These are phyloP conservation scores for Tenthredo scrophulariae DNA, from an alignment of 2,888 invertebrate species.

Conservation along the genomic window DNA sequence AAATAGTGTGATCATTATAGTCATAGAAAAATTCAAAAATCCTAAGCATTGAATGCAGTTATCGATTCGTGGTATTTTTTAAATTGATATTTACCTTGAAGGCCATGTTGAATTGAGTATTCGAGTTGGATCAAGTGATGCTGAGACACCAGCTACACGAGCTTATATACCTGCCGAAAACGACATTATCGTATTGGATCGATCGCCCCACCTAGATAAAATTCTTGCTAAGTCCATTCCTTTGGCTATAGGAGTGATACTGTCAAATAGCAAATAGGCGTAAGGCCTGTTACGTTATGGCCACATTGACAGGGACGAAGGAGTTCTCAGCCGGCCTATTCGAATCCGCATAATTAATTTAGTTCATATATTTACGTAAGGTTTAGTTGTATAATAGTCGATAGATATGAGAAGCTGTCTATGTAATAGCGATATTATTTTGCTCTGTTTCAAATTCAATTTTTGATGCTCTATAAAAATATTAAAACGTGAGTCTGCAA, in stretches of 20 bases:
- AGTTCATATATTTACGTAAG: constrained; percentile 34
- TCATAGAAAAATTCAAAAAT: too few relatives aligned
- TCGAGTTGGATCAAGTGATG: constrained; percentile 53
- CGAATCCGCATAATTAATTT: constrained; percentile 47
- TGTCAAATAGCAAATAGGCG: constrained; percentile 10
- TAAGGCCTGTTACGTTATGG: constrained; percentile 34
- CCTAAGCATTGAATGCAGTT: too few relatives aligned
- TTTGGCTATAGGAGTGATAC: neutral
- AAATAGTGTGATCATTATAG: too few relatives aligned
- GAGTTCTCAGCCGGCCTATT: constrained; percentile 1
- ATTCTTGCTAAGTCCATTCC: constrained; percentile 16
- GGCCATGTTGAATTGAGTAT: constrained; percentile 51
- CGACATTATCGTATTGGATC: neutral
- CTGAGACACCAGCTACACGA: constrained; percentile 35
- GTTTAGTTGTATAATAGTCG: constrained; percentile 29
- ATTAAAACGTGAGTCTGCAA: neutral
- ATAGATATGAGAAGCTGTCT: neutral
- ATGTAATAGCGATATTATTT: too few relatives aligned
- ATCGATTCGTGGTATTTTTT: neutral
- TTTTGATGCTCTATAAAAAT: neutral
- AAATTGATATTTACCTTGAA: constrained; percentile 48
- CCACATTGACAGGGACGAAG: constrained; percentile 28
- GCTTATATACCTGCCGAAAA: constrained; percentile 49
- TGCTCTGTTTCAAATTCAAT: neutral
- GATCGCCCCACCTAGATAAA: constrained; percentile 33